A percentile compares a stretch with the other conserved stretches of the same genome.
phyloP scores from a whole-genome alignment of 2,888 invertebrate species.

The Ferrisia virgata region DNA sequence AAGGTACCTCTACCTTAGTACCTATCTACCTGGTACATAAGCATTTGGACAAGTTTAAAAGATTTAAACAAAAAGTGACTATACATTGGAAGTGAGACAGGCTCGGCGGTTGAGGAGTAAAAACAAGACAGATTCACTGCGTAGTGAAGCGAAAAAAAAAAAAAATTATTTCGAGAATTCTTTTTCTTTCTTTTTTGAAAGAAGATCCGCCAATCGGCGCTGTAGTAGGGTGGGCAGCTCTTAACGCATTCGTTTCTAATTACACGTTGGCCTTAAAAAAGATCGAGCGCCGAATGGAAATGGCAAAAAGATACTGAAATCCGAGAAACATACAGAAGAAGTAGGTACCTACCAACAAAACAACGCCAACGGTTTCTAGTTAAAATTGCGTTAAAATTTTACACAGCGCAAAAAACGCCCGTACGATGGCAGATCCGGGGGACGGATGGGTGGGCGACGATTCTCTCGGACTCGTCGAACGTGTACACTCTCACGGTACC shows the following conservation, averaged over 20 bases:
- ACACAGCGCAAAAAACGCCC: background rate
- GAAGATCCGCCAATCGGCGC: background rate
- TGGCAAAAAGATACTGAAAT: background rate
- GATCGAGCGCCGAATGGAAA: background rate
- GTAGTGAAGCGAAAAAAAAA: too few relatives aligned
- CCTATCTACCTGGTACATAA: too few relatives aligned
- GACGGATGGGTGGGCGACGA: background rate
- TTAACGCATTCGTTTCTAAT: background rate
- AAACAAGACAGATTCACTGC: too few relatives aligned
- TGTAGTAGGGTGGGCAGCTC: background rate
- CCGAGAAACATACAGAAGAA: background rate
- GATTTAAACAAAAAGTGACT: too few relatives aligned
- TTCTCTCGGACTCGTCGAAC: background rate
- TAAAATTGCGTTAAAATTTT: slow-evolving; percentile 16
- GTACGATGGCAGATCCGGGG: background rate
- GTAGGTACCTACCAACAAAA: too few relatives aligned
- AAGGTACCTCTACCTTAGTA: too few relatives aligned
- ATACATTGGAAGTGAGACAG: too few relatives aligned
- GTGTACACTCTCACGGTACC: too few relatives aligned
- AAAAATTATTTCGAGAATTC: too few relatives aligned
- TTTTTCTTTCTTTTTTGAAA: background rate
- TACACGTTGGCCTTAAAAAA: background rate
- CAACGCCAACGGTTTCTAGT: background rate
- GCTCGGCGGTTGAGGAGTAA: too few relatives aligned
- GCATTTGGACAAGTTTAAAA: too few relatives aligned